Conservation (phyloP, 2,797 vertebrate genomes). For the Gouania willdenowi region DNA sequence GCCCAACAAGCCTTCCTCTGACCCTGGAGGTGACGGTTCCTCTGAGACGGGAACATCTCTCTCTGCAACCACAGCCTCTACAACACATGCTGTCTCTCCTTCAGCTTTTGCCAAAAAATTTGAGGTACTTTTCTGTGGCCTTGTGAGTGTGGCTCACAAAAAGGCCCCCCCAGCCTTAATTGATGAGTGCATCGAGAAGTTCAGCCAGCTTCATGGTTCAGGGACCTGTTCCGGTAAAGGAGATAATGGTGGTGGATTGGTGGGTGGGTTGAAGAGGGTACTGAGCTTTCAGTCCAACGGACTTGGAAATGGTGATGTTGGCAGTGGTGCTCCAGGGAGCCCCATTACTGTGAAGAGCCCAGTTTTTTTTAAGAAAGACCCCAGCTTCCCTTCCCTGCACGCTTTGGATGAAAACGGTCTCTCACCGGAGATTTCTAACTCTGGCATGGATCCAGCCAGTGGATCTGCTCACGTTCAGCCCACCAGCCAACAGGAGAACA, state of each 20-base stretch:
- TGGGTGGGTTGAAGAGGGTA: constrained; percentile 63
- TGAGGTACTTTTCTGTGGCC: constrained; percentile 93
- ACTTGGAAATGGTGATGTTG: constrained; percentile 6
- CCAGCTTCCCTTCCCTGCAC: constrained; percentile 76
- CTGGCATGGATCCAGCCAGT: constrained; percentile 52
- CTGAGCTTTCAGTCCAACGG: constrained; percentile 75
- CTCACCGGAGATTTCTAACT: constrained; percentile 80
- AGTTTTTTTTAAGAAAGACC: constrained; percentile 79
- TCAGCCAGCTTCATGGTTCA: constrained; percentile 74
- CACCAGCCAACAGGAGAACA: constrained; percentile 91
- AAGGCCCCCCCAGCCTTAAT: constrained; percentile 94
- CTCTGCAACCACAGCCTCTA: constrained; percentile 69
- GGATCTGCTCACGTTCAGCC: constrained; percentile 82
- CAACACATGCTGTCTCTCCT: constrained; percentile 69
- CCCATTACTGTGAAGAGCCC: constrained; percentile 53
- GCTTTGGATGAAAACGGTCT: constrained; percentile 86
- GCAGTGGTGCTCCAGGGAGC: constrained; percentile 42
- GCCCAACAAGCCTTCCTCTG: constrained; percentile 59
- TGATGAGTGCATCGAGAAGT: constrained; percentile 96
- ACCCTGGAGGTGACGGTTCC: constrained; percentile 8
- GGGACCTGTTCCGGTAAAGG: constrained; percentile 16
- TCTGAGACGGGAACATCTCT: constrained; percentile 52
- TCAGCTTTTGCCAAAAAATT: constrained; percentile 92
- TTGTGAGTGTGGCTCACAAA: constrained; percentile 90
- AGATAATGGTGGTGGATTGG: constrained; percentile 32